Conservation (phyloP, 2,888 invertebrate genomes). For the Bembecia ichneumoniformis region DNA sequence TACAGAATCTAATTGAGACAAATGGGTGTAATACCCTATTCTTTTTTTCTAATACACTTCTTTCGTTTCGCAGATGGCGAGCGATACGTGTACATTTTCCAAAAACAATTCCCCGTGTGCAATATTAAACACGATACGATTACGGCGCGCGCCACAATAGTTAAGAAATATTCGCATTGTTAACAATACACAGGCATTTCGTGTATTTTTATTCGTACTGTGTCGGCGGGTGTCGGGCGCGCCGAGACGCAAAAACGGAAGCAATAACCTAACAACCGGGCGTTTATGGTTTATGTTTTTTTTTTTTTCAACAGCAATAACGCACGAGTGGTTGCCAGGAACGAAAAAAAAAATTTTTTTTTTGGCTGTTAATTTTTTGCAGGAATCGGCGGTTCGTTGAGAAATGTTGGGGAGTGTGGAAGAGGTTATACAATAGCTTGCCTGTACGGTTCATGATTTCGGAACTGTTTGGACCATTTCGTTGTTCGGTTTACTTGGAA, state of each 20-base stretch:
- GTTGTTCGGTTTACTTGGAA: no score
- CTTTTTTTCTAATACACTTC: no score
- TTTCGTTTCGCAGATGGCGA: no score
- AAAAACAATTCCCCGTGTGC: background rate
- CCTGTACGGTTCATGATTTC: no score
- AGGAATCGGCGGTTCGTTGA: background rate
- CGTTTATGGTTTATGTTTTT: background rate
- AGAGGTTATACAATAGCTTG: background rate
- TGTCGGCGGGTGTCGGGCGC: background rate
- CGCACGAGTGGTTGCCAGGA: background rate
- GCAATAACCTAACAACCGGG: background rate
- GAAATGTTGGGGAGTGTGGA: background rate
- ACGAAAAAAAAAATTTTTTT: background rate
- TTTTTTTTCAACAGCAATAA: background rate
- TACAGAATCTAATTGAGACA: no score
- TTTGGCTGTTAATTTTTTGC: background rate
- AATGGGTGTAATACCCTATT: no score
- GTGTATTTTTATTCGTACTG: constrained; percentile 2
- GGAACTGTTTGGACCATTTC: no score
- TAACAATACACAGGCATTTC: constrained; percentile 10
- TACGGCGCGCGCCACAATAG: constrained; percentile 6
- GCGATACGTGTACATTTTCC: background rate
- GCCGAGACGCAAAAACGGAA: background rate
- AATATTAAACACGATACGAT: background rate
- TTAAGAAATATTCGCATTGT: constrained; percentile 9